Conservation (phyloP, 2,888 invertebrate genomes). For the Venusia cambrica region DNA sequence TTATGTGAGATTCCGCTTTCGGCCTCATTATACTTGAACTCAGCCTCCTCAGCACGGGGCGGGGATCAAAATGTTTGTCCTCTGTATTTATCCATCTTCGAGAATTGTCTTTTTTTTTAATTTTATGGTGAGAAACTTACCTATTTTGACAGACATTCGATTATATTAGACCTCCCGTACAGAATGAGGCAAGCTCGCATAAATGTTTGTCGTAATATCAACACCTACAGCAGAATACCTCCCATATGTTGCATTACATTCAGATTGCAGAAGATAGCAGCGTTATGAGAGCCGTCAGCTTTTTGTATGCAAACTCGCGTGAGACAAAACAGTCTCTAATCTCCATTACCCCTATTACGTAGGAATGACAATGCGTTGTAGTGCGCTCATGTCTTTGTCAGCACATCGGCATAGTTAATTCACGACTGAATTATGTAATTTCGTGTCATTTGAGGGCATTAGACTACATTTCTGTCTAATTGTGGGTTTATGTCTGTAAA, state of each 20-base stretch:
- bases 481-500: too few relatives aligned
- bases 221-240: not conserved
- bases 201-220: not conserved
- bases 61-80: too few relatives aligned
- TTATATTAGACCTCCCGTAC: too few relatives aligned
- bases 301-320: constrained; percentile 32
- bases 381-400: constrained; percentile 20
- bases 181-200: too few relatives aligned
- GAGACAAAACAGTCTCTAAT: constrained; percentile 30
- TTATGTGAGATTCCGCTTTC: too few relatives aligned
- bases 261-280: constrained; percentile 10
- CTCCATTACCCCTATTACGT: constrained; percentile 20
- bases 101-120: too few relatives aligned
- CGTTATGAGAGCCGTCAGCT: constrained; percentile 26
- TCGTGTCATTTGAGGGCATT: constrained; percentile 9
- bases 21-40: too few relatives aligned
- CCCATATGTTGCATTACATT: constrained; percentile 2
- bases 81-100: too few relatives aligned
- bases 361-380: constrained; percentile 28
- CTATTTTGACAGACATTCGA: too few relatives aligned
- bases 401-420: constrained; percentile 24
- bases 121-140: too few relatives aligned
- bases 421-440: constrained; percentile 14
- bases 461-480: constrained; percentile 8
- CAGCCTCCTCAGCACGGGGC: too few relatives aligned